Conservation (phyloP, 1,140 invertebrate species). For the Eriocheir sinensis region DNA sequence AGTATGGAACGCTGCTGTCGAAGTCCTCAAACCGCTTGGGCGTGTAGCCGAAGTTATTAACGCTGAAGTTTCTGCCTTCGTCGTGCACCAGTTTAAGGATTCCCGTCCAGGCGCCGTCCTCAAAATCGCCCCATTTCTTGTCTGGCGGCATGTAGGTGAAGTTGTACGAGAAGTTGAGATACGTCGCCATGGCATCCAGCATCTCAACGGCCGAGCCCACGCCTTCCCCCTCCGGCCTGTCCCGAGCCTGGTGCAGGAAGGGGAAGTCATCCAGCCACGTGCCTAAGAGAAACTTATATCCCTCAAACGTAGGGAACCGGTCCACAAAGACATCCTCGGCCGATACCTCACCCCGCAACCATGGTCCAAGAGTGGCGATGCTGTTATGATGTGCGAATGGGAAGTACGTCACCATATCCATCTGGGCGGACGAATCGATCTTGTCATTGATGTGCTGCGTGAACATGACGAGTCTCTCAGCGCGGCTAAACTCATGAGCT, state of each 20-base stretch:
- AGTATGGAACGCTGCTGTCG: constrained; percentile 63
- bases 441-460: background rate
- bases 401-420: background rate
- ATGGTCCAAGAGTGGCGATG: background rate
- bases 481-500: background rate
- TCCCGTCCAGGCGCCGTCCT: constrained; percentile 68
- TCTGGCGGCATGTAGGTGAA: constrained; percentile 48
- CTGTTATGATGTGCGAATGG: background rate
- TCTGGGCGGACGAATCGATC: background rate
- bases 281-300: constrained; percentile 32
- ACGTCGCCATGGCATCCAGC: constrained; percentile 35
- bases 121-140: constrained; percentile 55
- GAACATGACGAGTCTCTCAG: constrained; percentile 36
- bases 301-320: constrained; percentile 45
- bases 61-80: constrained; percentile 64
- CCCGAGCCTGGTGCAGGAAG: constrained; percentile 44
- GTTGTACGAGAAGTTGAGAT: constrained; percentile 51
- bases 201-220: constrained; percentile 64
- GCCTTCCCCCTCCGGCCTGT: constrained; percentile 5
- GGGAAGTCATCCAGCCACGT: constrained; percentile 54
- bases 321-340: constrained; percentile 36
- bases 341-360: too few species aligned
- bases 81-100: constrained; percentile 63
- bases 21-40: constrained; percentile 46
- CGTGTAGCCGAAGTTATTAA: constrained; percentile 68